A percentile compares a stretch with the other conserved stretches of the same genome.
phyloP scores from a whole-genome alignment of 2,113 vertebrate species.

The Elgaria multicarinata region DNA sequence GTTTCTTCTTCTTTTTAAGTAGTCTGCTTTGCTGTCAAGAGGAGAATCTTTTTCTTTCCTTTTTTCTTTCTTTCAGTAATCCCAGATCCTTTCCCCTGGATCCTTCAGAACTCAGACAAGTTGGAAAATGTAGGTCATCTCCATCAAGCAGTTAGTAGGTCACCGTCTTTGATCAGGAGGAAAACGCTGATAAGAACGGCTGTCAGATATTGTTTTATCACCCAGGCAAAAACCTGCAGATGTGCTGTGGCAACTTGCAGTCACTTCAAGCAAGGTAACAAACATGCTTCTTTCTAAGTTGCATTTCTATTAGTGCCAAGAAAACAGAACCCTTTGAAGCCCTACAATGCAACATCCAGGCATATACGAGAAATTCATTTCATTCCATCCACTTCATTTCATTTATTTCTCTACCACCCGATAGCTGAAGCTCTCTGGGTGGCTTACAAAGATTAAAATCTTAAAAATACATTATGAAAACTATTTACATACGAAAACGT shows the following conservation, averaged over 20 bases:
- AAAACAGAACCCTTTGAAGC: background rate
- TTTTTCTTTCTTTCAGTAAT: background rate
- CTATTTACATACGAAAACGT: too few species aligned
- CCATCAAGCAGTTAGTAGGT: background rate
- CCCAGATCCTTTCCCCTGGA: constrained; percentile 1
- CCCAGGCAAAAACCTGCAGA: constrained; percentile 9
- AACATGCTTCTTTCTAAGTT: background rate
- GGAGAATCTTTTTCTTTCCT: background rate
- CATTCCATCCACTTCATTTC: too few species aligned
- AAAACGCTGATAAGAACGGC: constrained; percentile 36
- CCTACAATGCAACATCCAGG: background rate
- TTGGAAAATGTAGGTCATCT: constrained; percentile 50
- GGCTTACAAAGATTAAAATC: too few species aligned
- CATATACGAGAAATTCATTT: too few species aligned
- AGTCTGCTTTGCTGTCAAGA: background rate
- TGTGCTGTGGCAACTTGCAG: background rate
- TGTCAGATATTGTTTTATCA: constrained; percentile 48
- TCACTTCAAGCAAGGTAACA: constrained; percentile 1
- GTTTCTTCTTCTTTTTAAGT: background rate
- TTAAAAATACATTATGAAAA: too few species aligned
- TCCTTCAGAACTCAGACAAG: constrained; percentile 20
- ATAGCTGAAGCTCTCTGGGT: too few species aligned
- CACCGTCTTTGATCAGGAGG: constrained; percentile 55
- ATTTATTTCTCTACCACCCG: too few species aligned
- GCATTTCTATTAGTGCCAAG: background rate